Base-by-base conservation (phyloP, 1,140 invertebrate species). In the Drosophila athabasca region DNA sequence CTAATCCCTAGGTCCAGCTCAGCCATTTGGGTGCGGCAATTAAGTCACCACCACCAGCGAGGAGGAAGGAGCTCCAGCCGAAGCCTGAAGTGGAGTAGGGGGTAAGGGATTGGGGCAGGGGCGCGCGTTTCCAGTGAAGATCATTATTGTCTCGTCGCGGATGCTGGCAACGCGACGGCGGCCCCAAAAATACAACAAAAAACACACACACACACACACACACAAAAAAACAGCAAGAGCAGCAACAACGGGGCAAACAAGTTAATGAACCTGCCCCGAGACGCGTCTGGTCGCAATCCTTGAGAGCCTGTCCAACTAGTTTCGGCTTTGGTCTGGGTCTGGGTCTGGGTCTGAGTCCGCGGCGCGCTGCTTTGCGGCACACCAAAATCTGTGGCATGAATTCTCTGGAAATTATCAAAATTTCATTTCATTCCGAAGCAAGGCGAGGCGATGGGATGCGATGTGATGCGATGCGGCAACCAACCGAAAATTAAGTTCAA, bases 331-430 rank as follows among this genome's bases (percentile, higher is more conserved):
- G 59, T 48, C 17, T 26, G 45, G 22, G 44, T 46, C 45, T 52
- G 55, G 45, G 46, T 65, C 60, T 46, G 59, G 59, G 26, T 53
- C 39, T 41, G 29, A 17, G 31, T 58, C 67, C 51, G 53, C 53
- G 26, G 45, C 58, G 11, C 31, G 54, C 58, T 46, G 39, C 73
- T 61, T 51, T 24, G 43, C 52, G 41, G 17, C 65, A 52, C 62
- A 43, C 62, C 81, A 49, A 82, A 84, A 88, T 87, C 82, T 87
- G 83, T 87, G 83, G 82, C 83, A 87, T 82, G 70, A 87, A 87
- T 87, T 87, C 82, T 68, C 74, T 87, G 83, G 83, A 87, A 87
- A 82, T 82, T 65, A 87, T 79, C 83, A 79, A 87, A 87, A 88
- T 87, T 84, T 84, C 81, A 85, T 84, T 84, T 84, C 76, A 82